Evolutionary conservation across 2,797 vertebrate species (phyloP).

Genomic region (Sebastes itinus): DNA sequence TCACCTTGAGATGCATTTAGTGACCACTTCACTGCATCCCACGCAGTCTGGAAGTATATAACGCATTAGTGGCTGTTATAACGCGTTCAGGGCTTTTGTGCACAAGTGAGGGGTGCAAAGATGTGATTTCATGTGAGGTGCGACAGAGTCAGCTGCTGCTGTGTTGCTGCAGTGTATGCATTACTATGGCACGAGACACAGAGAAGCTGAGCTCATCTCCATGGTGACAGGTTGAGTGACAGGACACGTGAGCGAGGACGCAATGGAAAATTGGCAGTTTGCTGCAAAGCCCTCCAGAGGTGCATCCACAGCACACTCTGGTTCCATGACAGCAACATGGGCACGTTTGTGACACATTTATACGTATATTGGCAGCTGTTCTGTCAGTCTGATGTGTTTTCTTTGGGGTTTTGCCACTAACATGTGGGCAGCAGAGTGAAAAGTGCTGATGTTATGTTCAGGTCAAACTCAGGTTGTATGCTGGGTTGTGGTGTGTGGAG

Average conservation of each 20-base stretch:
- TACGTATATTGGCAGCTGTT: not conserved
- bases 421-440: conserved; percentile 6
- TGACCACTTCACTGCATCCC: not conserved
- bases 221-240: conserved; percentile 79
- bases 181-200: conserved; percentile 45
- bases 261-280: conserved; percentile 70
- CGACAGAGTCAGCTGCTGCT: conserved; percentile 26
- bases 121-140: conserved; percentile 1
- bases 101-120: not conserved
- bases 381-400: conserved; percentile 7
- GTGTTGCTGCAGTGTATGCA: conserved; percentile 61
- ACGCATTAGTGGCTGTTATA: not conserved
- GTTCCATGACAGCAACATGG: not conserved
- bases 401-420: conserved; percentile 2
- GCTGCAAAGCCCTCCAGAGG: conserved; percentile 60
- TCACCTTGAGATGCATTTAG: conserved; percentile 45
- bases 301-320: conserved; percentile 16
- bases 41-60: not conserved
- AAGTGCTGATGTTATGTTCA: conserved; percentile 58
- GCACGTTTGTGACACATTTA: not conserved
- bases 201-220: conserved; percentile 71
- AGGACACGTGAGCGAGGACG: conserved; percentile 58
- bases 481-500: conserved; percentile 7
- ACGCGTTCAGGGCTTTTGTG: not conserved
- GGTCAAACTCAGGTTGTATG: conserved; percentile 41